Conservation (phyloP, 2,113 vertebrate species). For the Falcunculus frontatus region DNA sequence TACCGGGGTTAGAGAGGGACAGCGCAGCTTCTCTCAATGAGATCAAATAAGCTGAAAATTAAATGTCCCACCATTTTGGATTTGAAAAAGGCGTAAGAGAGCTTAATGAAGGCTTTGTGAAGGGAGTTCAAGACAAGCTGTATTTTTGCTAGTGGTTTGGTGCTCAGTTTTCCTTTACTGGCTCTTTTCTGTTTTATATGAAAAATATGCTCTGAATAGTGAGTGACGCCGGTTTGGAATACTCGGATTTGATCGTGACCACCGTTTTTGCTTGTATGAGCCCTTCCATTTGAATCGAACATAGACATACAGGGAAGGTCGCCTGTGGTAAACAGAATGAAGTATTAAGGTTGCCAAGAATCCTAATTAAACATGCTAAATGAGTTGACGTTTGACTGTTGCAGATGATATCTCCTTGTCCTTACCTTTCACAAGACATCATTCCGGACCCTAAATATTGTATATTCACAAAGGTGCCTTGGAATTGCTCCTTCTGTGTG, state of each 20-base stretch:
- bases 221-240: not conserved
- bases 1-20: not conserved
- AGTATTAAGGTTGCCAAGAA: not conserved
- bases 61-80: constrained; percentile 14
- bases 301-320: not conserved
- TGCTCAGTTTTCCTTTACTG: not conserved
- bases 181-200: not conserved
- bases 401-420: not conserved
- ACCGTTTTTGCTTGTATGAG: not conserved
- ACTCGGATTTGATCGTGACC: not conserved
- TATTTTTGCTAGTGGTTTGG: not conserved
- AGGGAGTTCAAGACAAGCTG: not conserved
- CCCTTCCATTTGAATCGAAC: not conserved
- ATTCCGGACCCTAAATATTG: not conserved
- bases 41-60: not conserved
- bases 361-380: not conserved
- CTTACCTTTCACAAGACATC: not conserved
- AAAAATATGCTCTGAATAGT: not conserved
- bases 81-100: not conserved
- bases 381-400: not conserved
- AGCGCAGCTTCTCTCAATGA: not conserved
- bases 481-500: not conserved
- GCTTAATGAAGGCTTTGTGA: not conserved
- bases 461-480: not conserved
- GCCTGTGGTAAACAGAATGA: not conserved